phyloP scores from a whole-genome alignment of 2,888 invertebrate species.

The Nephrotoma flavescens region DNA sequence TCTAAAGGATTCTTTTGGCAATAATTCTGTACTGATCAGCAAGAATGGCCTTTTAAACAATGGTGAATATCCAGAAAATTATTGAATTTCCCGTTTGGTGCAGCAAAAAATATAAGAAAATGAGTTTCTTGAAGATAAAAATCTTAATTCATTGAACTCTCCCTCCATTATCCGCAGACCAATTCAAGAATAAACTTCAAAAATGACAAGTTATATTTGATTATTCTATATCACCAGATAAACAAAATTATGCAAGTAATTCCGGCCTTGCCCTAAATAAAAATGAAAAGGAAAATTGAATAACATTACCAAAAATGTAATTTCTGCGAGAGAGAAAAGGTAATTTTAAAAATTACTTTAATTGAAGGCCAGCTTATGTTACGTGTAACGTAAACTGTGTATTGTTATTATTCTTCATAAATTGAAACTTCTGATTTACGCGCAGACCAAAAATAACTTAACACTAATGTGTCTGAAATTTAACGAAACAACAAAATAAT shows the following conservation, averaged over 20 bases:
- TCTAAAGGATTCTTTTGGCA: too few relatives aligned
- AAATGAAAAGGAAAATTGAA: neutral
- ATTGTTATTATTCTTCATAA: neutral
- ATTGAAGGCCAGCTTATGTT: neutral
- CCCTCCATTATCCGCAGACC: too few relatives aligned
- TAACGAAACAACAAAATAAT: neutral
- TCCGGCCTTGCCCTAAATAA: neutral
- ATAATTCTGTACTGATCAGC: too few relatives aligned
- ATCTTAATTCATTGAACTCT: too few relatives aligned
- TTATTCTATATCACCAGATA: neutral
- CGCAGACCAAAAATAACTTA: neutral
- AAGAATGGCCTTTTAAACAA: too few relatives aligned
- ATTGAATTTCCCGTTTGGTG: too few relatives aligned
- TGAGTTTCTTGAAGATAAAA: too few relatives aligned
- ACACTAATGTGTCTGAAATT: neutral
- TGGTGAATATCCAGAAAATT: too few relatives aligned
- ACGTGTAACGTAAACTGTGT: too few relatives aligned
- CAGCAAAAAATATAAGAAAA: too few relatives aligned
- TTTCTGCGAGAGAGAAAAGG: neutral
- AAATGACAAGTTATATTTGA: too few relatives aligned
- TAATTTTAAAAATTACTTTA: neutral
- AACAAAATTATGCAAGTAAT: neutral
- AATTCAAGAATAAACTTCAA: too few relatives aligned
- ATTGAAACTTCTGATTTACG: neutral
- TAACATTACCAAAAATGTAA: neutral